Evolutionary conservation across 2,113 vertebrate genomes (phyloP), one percentile per base, ranked within the genome.

Genomic region (Lophochroa leadbeateri): DNA sequence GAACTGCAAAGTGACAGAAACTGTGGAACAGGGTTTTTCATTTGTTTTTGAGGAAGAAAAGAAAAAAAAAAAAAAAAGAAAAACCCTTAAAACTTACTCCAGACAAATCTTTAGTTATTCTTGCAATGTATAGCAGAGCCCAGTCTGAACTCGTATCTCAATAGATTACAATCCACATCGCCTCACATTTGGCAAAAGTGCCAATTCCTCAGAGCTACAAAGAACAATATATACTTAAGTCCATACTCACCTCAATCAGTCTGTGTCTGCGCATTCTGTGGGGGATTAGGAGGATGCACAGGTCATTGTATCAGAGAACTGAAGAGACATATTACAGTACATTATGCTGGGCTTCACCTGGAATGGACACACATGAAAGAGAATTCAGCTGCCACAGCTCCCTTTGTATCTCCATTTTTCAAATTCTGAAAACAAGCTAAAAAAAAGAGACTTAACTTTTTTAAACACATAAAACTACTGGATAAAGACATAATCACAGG

Each of bases 271-370:
- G 21, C 96, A 84, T 92, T 92, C 94, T 96, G 88, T 93, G 74
- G 95, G 96, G 96, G 95, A 97, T 97, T 96, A 95, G 93, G 79
- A 88, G 90, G 92, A 97, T 96, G 86, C 86, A 95, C 88, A 95
- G 90, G 95, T 95, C 95, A 97, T 94, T 92, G 86, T 94, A 96
- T 96, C 94, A 96, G 86, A 96, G 94, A 97, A 94, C 86, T 87
- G 86, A 95, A 92, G 91, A 94, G 88, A 80, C 89, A 52, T 85
- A 96, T 97, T 96, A 96, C 94, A 95, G 88, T 74, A 65, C 77
- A 95, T 96, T 96, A 95, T 97, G 89, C 92, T 89, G 84, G 64
- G 92, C 94, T 97, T 93, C 95, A 96, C 92, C 92, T 97, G 86
- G 92, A 68, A 92, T 94, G 96, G 94, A 93, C 86, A 91, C 85